Conservation (phyloP, 53 echinoderm and acorn worm species). For the Astropecten irregularis region DNA sequence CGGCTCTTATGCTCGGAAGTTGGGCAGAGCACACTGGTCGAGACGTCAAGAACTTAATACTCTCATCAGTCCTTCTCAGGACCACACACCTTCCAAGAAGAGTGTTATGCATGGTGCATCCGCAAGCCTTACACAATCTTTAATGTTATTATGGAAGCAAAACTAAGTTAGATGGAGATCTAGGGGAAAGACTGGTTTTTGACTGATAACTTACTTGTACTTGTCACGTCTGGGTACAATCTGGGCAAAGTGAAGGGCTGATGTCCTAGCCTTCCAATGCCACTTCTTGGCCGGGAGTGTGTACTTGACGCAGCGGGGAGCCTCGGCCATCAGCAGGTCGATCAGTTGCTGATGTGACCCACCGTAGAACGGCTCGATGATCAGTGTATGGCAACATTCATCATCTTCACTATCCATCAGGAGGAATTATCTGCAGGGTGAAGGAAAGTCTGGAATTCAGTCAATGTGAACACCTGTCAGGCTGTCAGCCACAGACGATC, state of each 20-base stretch:
- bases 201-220: constrained; percentile 70
- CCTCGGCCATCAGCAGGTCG: constrained; percentile 60
- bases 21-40: no score
- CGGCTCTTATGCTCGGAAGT: no score
- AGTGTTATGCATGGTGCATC: no score
- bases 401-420: background rate
- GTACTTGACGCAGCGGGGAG: constrained; percentile 54
- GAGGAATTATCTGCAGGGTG: background rate
- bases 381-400: background rate
- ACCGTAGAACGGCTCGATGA: constrained; percentile 92
- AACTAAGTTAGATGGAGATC: no score
- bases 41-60: no score
- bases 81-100: no score
- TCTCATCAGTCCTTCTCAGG: no score
- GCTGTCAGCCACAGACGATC: no score
- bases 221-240: constrained; percentile 52
- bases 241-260: constrained; percentile 86
- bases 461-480: no score
- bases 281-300: constrained; percentile 91
- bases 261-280: constrained; percentile 97
- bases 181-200: no score
- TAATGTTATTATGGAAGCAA: no score
- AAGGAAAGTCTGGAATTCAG: background rate
- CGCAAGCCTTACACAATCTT: no score
- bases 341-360: constrained; percentile 91